Evolutionary conservation across 2,797 vertebrate genomes (phyloP), one percentile per base, ranked within the genome.

Genomic region (Paguma larvata): DNA sequence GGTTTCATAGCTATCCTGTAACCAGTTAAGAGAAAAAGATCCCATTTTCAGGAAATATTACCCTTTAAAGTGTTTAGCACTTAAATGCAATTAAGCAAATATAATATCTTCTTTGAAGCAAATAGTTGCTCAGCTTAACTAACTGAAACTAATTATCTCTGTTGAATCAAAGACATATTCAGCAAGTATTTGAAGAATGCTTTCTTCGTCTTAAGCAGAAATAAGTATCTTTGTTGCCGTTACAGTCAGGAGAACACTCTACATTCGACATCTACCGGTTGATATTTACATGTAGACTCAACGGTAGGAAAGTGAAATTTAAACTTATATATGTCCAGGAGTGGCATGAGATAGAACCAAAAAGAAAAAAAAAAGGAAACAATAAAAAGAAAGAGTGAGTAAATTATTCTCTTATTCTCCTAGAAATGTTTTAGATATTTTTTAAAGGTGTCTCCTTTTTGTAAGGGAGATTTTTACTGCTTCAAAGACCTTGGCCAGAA

Each of bases 1-100:
- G 86, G 53, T 88, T 97, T 97, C 70, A 63, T 59, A 70, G 59
- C 53, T 67, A 97, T 27, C 19, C 41, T 93, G 85, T 92, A 85
- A 78, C 44, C 63, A 97, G 44, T 88, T 96, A 70, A 80, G 70
- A 89, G 25, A 27, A 67, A 1, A 44, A 98, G 89, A 87, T 79
- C 3, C 53, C 62, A 82, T 97, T 97, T 83, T 95, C 16, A 34
- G 85, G 87, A 97, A 98, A 98, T 21, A 83, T 97, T 98, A 98
- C 97, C 87, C 67, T 98, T 97, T 98, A 96, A 41, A 95, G 70
- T 97, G 96, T 97, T 98, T 97, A 98, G 95, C 75, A 97, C 96
- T 98, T 97, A 98, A 97, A 97, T 92, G 95, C 95, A 98, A 98
- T 99, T 98, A 98, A 96, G 83, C 93, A 98, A 98, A 98, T 98